These are phyloP conservation scores for Dascyllus trimaculatus DNA, from an alignment of 2,113 vertebrate species.

Conservation along the genomic window DNA sequence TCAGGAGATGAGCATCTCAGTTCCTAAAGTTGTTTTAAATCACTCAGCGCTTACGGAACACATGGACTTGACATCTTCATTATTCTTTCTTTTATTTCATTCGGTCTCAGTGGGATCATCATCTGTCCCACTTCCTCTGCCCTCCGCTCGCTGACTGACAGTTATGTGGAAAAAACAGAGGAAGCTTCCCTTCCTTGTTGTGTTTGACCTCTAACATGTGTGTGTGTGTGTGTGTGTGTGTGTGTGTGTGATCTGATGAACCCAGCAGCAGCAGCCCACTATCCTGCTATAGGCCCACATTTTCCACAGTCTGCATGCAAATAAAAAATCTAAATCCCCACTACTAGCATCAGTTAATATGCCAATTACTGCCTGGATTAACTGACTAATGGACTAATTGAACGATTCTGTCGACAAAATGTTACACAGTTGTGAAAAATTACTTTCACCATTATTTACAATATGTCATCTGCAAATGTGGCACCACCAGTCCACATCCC, in stretches of 20 bases:
- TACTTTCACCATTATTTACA: too few relatives aligned
- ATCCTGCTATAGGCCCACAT: background rate
- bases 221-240: slow-evolving; percentile 5
- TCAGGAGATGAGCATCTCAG: background rate
- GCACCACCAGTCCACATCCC: too few relatives aligned
- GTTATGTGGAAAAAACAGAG: slow-evolving; percentile 53
- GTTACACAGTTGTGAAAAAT: too few relatives aligned
- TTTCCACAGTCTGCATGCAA: slow-evolving; percentile 16
- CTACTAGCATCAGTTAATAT: too few relatives aligned
- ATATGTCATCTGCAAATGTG: too few relatives aligned
- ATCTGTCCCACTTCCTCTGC: slow-evolving; percentile 56
- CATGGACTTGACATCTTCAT: slow-evolving; percentile 41
- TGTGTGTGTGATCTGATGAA: slow-evolving; percentile 25
- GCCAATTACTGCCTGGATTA: too few relatives aligned
- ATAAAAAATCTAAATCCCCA: background rate
- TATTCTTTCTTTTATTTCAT: slow-evolving; percentile 62
- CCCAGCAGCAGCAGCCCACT: slow-evolving; percentile 27
- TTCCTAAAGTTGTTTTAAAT: slow-evolving; percentile 1
- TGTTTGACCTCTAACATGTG: slow-evolving; percentile 26
- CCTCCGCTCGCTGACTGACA: slow-evolving; percentile 55
- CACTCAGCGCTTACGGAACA: slow-evolving; percentile 13
- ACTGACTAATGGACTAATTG: too few relatives aligned
- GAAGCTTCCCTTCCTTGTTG: slow-evolving; percentile 47
- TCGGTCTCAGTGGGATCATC: slow-evolving; percentile 56
- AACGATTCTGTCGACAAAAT: too few relatives aligned